These are phyloP conservation scores for Arizona elegans DNA, from an alignment of 2,113 vertebrate species.

Conservation along the genomic window DNA sequence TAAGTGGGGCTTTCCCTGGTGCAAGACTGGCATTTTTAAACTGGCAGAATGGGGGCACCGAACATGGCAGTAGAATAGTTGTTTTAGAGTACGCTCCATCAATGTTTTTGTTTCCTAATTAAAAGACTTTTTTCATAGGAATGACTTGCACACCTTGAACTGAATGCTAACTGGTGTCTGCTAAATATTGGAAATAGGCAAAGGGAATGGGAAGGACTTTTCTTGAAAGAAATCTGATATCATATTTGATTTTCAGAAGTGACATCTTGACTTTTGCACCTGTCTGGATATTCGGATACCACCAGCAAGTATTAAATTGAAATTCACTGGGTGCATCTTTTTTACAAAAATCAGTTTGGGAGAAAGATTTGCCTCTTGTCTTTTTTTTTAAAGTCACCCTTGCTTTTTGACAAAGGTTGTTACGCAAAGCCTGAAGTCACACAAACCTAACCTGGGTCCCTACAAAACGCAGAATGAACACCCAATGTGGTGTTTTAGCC, in stretches of 20 bases:
- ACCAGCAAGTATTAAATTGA: background rate
- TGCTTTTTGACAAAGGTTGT: background rate
- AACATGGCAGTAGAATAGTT: conserved; percentile 31
- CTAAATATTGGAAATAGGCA: background rate
- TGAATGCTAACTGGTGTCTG: background rate
- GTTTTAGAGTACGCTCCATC: conserved; percentile 23
- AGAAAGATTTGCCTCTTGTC: background rate
- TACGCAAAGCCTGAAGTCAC: background rate
- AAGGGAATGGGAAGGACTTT: background rate
- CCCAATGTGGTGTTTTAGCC: too few species aligned
- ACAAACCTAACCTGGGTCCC: background rate
- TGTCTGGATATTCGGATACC: background rate
- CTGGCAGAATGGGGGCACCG: conserved; percentile 59
- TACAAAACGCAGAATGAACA: background rate
- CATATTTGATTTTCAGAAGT: background rate
- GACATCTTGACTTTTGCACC: background rate
- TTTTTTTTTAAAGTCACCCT: background rate
- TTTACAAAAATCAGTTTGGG: background rate
- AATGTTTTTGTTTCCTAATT: background rate
- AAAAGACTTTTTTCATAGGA: background rate
- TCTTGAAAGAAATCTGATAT: background rate
- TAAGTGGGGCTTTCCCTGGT: conserved; percentile 16
- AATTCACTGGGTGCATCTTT: background rate
- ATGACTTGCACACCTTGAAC: too few species aligned
- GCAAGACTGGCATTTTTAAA: conserved; percentile 41